Percentiles rank a stretch among this genome's conserved stretches.
These are phyloP conservation scores for Ceratitis capitata DNA, from an alignment of 1,140 invertebrate genomes.

Conservation along the genomic window DNA sequence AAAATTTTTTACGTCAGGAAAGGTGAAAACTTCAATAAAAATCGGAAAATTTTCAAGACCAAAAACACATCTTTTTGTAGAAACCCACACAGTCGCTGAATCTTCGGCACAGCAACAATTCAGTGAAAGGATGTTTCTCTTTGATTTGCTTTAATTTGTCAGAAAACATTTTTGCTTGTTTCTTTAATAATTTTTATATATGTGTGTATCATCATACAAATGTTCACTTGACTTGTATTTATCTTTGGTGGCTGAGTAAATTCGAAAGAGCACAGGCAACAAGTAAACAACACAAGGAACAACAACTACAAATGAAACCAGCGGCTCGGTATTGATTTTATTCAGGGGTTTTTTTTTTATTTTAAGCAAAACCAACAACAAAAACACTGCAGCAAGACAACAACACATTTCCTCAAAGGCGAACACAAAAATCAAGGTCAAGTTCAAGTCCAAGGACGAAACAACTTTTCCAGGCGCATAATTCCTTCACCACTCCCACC, in stretches of 20 bases:
- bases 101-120: too few relatives aligned
- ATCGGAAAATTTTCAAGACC: too few relatives aligned
- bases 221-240: too few relatives aligned
- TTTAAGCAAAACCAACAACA: neutral
- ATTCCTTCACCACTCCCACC: neutral
- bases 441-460: slow-evolving; percentile 32
- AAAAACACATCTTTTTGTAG: too few relatives aligned
- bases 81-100: too few relatives aligned
- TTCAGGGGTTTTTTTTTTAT: neutral
- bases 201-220: neutral
- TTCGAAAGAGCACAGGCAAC: neutral
- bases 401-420: neutral
- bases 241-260: neutral
- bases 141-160: too few relatives aligned
- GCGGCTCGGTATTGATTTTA: neutral
- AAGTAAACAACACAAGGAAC: neutral
- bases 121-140: too few relatives aligned
- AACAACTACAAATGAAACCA: neutral
- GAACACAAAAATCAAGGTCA: slow-evolving; percentile 38
- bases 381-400: too few relatives aligned
- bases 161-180: too few relatives aligned
- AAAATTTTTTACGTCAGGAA: too few relatives aligned
- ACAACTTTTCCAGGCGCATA: neutral
- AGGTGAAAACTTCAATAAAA: too few relatives aligned
- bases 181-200: too few relatives aligned